A percentile compares a stretch with the other conserved stretches of the same genome.
These are phyloP conservation scores for Anoura caudifer DNA, from an alignment of 2,113 vertebrate genomes.

Conservation along the genomic window DNA sequence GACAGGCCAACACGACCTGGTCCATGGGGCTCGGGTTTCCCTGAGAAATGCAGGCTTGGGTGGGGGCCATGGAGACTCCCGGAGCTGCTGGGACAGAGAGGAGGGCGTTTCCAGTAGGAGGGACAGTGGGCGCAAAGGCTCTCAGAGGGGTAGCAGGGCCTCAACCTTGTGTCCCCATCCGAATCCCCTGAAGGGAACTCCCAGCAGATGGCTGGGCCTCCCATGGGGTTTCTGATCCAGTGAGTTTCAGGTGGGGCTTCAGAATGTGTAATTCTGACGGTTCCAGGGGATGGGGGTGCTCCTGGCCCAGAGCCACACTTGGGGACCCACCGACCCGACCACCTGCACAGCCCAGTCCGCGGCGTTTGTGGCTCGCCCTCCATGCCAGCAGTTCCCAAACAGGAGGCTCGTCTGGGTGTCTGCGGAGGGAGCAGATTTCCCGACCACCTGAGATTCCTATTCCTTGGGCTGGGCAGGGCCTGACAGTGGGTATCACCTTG, in stretches of 20 bases:
- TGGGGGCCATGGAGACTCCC: neutral
- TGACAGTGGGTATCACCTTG: neutral
- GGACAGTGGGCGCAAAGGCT: neutral
- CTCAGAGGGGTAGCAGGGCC: neutral
- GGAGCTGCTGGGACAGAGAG: neutral
- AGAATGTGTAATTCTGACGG: neutral
- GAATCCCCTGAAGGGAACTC: neutral
- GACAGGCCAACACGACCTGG: rapidly evolving
- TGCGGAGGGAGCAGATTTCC: neutral
- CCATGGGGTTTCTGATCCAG: neutral
- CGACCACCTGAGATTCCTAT: neutral
- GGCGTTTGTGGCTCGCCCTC: neutral
- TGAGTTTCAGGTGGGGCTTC: neutral
- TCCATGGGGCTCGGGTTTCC: neutral
- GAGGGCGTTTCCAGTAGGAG: neutral
- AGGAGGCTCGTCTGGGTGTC: neutral
- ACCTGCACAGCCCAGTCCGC: neutral
- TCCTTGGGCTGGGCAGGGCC: neutral
- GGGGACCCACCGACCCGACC: neutral
- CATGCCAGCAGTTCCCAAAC: neutral
- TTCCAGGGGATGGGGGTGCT: neutral
- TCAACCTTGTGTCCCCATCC: neutral
- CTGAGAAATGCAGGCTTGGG: neutral
- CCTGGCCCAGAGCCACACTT: neutral
- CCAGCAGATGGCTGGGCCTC: neutral